phyloP scores from a whole-genome alignment of 2,797 vertebrate species.

The Lacerta bilineata region DNA sequence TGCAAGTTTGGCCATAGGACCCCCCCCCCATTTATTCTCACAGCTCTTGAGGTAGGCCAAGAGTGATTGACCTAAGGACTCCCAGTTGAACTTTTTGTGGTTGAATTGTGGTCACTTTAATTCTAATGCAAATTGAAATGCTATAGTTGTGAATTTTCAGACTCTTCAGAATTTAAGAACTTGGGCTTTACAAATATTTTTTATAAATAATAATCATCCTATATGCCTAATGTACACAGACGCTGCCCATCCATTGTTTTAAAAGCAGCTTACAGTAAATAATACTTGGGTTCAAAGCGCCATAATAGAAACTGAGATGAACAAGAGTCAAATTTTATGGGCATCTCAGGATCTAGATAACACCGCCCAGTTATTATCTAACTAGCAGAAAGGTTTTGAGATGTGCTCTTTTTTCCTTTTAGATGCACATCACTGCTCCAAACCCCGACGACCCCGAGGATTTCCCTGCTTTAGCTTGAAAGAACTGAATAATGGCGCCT shows the following conservation, averaged over 20 bases:
- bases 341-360: background rate
- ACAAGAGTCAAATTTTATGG: background rate
- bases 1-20: background rate
- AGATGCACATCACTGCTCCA: constrained; percentile 78
- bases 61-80: background rate
- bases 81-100: background rate
- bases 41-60: background rate
- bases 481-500: background rate
- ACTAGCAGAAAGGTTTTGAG: background rate
- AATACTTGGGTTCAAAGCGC: no score
- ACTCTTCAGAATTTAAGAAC: background rate
- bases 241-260: background rate
- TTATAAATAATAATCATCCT: no score
- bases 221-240: background rate
- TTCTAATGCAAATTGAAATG: background rate
- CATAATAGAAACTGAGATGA: background rate
- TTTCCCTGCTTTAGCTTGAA: constrained; percentile 83
- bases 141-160: background rate
- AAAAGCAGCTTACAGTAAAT: background rate
- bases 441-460: constrained; percentile 85
- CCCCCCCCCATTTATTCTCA: background rate
- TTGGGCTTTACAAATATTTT: no score
- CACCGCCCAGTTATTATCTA: background rate
- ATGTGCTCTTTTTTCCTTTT: constrained; percentile 10
- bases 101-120: background rate